These are phyloP conservation scores for Ageneiosus marmoratus DNA, from an alignment of 2,113 vertebrate species.

Conservation along the genomic window DNA sequence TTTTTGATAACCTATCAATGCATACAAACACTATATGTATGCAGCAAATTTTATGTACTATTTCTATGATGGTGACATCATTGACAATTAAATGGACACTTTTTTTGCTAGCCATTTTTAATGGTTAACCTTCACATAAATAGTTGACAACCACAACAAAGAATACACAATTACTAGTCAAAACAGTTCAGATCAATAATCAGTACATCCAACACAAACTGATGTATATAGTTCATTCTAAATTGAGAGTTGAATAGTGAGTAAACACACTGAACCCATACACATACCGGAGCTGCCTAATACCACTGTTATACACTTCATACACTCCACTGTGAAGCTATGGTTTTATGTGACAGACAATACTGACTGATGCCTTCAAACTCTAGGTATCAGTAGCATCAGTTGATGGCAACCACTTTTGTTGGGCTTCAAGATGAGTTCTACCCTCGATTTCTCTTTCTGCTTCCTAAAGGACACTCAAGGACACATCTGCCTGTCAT, in stretches of 20 bases:
- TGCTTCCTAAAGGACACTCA: constrained; percentile 37
- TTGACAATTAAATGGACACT: neutral
- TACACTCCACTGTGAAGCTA: constrained; percentile 64
- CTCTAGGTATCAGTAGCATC: constrained; percentile 51
- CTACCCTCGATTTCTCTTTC: constrained; percentile 14
- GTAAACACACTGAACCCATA: constrained; percentile 40
- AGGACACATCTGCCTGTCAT: constrained; percentile 41
- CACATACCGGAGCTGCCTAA: constrained; percentile 34
- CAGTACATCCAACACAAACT: constrained; percentile 66
- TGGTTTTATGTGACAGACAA: constrained; percentile 53
- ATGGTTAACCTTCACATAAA: constrained; percentile 79
- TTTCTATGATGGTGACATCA: neutral
- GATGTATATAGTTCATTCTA: constrained; percentile 67
- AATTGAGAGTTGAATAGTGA: constrained; percentile 60
- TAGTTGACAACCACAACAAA: constrained; percentile 78
- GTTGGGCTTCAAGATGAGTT: neutral
- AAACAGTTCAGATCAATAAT: constrained; percentile 62
- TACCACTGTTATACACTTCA: constrained; percentile 45
- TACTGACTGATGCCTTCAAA: constrained; percentile 53
- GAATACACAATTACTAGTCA: constrained; percentile 77
- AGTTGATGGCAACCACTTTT: constrained; percentile 27
- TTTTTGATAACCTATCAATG: neutral
- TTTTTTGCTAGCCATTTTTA: constrained; percentile 58
- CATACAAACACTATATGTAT: neutral
- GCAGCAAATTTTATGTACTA: neutral